Conservation (phyloP, 2,888 invertebrate species). For the Hybos culiciformis region DNA sequence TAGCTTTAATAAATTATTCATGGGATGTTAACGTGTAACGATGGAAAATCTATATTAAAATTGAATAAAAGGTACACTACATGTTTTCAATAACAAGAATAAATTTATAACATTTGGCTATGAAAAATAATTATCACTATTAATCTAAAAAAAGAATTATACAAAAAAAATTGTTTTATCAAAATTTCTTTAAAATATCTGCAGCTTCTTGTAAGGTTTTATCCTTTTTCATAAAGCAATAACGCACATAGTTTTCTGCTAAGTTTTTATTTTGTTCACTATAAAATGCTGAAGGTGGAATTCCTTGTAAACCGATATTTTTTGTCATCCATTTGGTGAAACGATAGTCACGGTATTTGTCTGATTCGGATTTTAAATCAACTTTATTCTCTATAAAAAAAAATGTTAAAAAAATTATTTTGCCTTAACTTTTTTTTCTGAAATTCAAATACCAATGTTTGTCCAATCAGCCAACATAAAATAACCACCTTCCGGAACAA, state of each 20-base stretch:
- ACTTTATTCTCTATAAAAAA: slow-evolving; percentile 45
- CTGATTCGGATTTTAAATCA: slow-evolving; percentile 53
- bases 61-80: no score
- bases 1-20: no score
- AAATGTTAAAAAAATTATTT: neutral
- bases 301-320: slow-evolving; percentile 81
- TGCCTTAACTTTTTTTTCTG: neutral
- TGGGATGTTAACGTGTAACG: no score
- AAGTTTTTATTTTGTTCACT: slow-evolving; percentile 60
- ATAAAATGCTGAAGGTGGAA: slow-evolving; percentile 93
- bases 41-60: no score
- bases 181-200: slow-evolving; percentile 46
- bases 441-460: slow-evolving; percentile 42
- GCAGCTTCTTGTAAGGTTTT: slow-evolving; percentile 54
- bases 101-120: no score
- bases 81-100: no score
- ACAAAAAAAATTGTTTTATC: no score
- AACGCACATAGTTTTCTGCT: slow-evolving; percentile 75
- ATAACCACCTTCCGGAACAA: slow-evolving; percentile 92
- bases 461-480: slow-evolving; percentile 94
- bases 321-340: slow-evolving; percentile 95
- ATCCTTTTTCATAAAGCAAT: slow-evolving; percentile 89
- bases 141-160: no score
- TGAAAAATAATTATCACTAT: no score
- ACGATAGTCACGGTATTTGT: slow-evolving; percentile 68